Percentiles rank a stretch among this genome's conserved stretches.
Conservation (phyloP, 1,140 invertebrate species). For the Drosophila insularis region DNA sequence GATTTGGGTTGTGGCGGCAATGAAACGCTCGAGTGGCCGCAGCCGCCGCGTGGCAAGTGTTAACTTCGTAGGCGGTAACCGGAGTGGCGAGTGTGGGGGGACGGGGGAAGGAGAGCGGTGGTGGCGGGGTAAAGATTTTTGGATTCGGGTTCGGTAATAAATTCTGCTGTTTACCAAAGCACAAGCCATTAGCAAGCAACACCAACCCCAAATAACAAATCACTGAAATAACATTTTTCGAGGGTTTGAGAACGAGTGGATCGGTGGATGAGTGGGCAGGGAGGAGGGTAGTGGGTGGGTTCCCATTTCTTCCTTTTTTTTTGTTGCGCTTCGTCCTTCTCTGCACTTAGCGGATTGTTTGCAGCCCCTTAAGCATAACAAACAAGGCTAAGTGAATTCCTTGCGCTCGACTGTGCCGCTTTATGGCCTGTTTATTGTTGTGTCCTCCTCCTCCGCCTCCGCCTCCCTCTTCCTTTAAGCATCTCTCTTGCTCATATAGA, state of each 20-base stretch:
- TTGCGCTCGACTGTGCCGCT: conserved; percentile 77
- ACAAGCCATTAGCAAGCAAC: conserved; percentile 81
- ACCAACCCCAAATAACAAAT: conserved; percentile 77
- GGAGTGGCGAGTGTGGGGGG: not conserved
- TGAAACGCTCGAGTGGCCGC: conserved; percentile 79
- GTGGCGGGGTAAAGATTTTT: not conserved
- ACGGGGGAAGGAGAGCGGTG: not conserved
- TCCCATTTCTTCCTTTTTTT: not conserved
- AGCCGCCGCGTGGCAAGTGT: conserved; percentile 77
- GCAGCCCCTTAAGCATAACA: conserved; percentile 82
- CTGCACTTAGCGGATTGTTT: conserved; percentile 80
- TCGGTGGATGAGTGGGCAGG: not conserved
- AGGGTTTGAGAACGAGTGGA: conserved; percentile 9
- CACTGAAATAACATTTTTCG: conserved; percentile 80
- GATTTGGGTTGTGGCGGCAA: conserved; percentile 52
- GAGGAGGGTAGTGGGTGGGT: not conserved
- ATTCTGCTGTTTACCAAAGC: conserved; percentile 79
- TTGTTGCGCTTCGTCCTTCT: conserved; percentile 4
- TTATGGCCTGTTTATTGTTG: conserved; percentile 80
- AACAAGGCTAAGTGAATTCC: conserved; percentile 82
- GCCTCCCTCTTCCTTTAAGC: not conserved
- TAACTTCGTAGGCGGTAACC: conserved; percentile 54
- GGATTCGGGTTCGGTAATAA: conserved; percentile 58
- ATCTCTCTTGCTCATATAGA: not conserved
- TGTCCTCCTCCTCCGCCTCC: conserved; percentile 47